Percentiles rank a stretch among this genome's conserved stretches.
Evolutionary conservation across 1,140 invertebrate species (phyloP).

Genomic region (Bombus superbus): DNA sequence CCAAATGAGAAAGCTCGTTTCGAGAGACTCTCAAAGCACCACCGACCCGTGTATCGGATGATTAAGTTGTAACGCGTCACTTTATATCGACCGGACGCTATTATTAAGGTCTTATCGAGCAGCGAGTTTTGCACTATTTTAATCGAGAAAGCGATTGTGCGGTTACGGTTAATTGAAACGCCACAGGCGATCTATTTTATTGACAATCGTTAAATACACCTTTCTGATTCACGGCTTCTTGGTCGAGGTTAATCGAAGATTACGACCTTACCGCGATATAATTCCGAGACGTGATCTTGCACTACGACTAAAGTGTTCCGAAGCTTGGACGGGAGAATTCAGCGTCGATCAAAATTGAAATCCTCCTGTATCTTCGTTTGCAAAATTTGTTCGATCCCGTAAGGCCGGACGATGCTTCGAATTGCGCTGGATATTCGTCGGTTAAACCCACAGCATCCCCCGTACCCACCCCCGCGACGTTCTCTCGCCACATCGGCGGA

Average conservation of each 20-base stretch:
- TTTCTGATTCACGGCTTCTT: neutral
- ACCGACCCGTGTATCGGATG: neutral
- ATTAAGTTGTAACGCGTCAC: conserved; percentile 23
- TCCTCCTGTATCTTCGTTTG: neutral
- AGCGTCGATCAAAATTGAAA: neutral
- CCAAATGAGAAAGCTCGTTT: neutral
- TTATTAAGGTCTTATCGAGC: conserved; percentile 18
- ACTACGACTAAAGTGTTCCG: neutral
- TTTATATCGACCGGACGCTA: conserved; percentile 29
- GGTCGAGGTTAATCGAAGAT: neutral
- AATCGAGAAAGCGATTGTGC: neutral
- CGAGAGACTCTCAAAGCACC: neutral
- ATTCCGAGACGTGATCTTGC: neutral
- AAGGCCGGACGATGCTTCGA: neutral
- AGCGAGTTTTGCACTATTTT: neutral
- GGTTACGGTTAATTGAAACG: too few species aligned
- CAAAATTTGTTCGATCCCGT: neutral
- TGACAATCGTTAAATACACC: neutral
- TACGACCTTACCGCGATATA: neutral
- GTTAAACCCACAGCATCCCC: too few species aligned
- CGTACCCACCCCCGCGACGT: neutral
- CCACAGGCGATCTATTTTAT: neutral
- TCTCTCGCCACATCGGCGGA: neutral
- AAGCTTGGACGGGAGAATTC: neutral
- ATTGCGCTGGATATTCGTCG: too few species aligned